These are phyloP conservation scores for Dendroctonus valens DNA, from an alignment of 1,140 invertebrate species.

Conservation along the genomic window DNA sequence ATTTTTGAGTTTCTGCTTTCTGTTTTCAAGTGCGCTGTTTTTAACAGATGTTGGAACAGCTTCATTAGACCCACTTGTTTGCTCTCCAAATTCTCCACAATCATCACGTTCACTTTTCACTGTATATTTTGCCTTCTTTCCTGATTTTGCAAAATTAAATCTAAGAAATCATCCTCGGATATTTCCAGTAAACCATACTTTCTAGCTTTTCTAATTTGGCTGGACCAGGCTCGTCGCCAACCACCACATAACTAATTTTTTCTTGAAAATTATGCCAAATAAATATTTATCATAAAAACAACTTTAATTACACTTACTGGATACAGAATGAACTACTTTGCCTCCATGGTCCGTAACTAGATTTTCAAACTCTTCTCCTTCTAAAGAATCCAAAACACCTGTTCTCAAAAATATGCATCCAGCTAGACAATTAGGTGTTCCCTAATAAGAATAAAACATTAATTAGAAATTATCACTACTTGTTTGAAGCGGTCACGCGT, in stretches of 20 bases:
- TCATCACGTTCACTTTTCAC: constrained; percentile 23
- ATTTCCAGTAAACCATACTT: constrained; percentile 69
- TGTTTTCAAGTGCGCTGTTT: constrained; percentile 9
- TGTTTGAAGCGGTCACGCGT: no score
- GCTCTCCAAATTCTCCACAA: constrained; percentile 16
- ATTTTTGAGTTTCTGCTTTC: constrained; percentile 10
- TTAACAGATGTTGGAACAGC: constrained; percentile 12
- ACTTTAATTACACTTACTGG: constrained; percentile 55
- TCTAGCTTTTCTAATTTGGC: constrained; percentile 75
- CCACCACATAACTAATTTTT: constrained; percentile 76
- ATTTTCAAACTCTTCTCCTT: constrained; percentile 73
- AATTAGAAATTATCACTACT: background rate
- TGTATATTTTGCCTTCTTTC: constrained; percentile 41
- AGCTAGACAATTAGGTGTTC: constrained; percentile 70
- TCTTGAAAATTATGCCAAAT: constrained; percentile 37
- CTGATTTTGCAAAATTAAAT: constrained; percentile 68
- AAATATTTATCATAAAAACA: constrained; percentile 28
- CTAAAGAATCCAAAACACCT: constrained; percentile 86
- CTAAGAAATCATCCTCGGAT: constrained; percentile 80
- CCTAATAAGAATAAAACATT: constrained; percentile 53
- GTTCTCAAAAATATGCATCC: constrained; percentile 81
- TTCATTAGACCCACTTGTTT: constrained; percentile 4
- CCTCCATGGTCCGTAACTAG: constrained; percentile 82
- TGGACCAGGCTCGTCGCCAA: constrained; percentile 81
- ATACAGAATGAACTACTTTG: constrained; percentile 68